phyloP scores from a whole-genome alignment of 2,888 invertebrate species.

The Coelogynopora nodosa region DNA sequence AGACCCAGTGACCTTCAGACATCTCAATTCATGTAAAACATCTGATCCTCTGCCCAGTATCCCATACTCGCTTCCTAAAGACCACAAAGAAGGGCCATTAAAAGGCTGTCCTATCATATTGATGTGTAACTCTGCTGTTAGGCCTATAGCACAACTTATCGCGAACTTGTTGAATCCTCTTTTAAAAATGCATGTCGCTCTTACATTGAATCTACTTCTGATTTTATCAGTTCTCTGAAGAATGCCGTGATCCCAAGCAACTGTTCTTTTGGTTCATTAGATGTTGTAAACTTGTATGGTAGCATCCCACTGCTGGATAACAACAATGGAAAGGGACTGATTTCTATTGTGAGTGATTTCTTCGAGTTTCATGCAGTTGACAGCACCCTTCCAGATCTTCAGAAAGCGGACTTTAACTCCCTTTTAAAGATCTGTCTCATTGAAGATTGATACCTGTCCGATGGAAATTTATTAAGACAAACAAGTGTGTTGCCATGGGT shows the following conservation, averaged over 20 bases:
- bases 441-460: neutral
- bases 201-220: constrained; percentile 1
- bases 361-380: neutral
- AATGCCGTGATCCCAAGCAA: neutral
- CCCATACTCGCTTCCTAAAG: constrained; percentile 5
- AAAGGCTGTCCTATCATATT: neutral
- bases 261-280: neutral
- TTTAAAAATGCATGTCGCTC: neutral
- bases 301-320: neutral
- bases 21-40: neutral
- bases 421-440: neutral
- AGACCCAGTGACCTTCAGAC: neutral
- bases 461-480: neutral
- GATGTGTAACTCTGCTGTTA: neutral
- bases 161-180: neutral
- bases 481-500: neutral
- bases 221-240: neutral
- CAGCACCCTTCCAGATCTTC: neutral
- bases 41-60: neutral
- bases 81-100: constrained; percentile 16
- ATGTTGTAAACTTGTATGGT: neutral
- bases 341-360: neutral
- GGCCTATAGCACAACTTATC: neutral
- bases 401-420: neutral
- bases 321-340: neutral